Evolutionary conservation across 2,888 invertebrate species (phyloP).

Genomic region (Lithophane ornitopus): DNA sequence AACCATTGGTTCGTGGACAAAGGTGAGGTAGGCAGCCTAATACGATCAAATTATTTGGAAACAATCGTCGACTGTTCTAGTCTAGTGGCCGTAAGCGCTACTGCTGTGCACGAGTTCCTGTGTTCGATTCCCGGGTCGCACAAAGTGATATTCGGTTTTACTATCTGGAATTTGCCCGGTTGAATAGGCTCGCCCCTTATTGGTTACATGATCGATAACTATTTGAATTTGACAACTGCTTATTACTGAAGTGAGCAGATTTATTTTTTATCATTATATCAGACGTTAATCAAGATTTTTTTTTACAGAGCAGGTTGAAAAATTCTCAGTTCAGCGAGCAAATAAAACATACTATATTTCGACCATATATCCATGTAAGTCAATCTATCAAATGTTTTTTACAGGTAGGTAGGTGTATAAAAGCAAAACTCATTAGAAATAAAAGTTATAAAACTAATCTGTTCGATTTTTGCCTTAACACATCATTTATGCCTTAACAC

Average conservation of each 20-base stretch:
- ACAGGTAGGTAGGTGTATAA: not conserved
- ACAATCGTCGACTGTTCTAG: conserved; percentile 4
- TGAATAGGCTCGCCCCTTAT: not conserved
- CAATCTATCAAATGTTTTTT: not conserved
- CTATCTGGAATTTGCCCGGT: too few species aligned
- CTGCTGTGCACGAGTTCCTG: too few species aligned
- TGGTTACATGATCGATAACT: conserved; percentile 4
- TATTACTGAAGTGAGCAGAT: not conserved
- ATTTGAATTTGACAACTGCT: conserved; percentile 3
- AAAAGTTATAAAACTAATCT: too few species aligned
- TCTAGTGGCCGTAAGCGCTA: not conserved
- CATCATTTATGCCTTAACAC: too few species aligned
- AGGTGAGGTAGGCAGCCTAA: conserved; percentile 20
- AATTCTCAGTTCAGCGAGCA: not conserved
- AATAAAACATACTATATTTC: conserved; percentile 12
- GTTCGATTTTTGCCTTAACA: too few species aligned
- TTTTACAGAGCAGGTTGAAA: conserved; percentile 8
- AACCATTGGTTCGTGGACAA: conserved; percentile 12
- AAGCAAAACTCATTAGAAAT: conserved; percentile 8
- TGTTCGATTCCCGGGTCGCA: too few species aligned
- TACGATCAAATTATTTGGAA: conserved; percentile 21
- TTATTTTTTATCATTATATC: conserved; percentile 18
- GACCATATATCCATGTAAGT: not conserved
- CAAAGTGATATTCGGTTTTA: too few species aligned
- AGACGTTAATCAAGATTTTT: not conserved